Conservation (phyloP, 2,113 vertebrate genomes). For the Prunella fulvescens region DNA sequence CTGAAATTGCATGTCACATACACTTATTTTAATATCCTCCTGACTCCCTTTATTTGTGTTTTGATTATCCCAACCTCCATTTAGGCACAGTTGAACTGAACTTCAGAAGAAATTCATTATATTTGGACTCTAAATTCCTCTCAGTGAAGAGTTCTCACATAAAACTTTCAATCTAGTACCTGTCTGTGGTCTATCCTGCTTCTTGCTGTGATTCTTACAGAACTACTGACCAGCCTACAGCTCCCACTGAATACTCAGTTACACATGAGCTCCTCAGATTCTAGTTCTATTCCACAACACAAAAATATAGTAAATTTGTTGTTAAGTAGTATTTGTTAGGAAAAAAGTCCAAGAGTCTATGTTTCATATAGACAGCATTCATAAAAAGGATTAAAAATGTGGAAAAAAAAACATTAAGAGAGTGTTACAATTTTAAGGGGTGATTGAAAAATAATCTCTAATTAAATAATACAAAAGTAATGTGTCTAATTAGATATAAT, state of each 20-base stretch:
- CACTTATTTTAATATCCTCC: background rate
- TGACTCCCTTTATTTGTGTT: background rate
- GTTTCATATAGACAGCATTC: background rate
- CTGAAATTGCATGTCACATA: background rate
- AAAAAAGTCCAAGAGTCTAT: background rate
- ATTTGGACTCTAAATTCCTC: background rate
- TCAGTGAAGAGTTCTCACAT: background rate
- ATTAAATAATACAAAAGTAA: slow-evolving; percentile 3
- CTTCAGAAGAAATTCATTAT: background rate
- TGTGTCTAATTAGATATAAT: slow-evolving; percentile 27
- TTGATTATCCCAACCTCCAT: background rate
- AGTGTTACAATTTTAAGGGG: background rate
- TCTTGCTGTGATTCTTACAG: background rate
- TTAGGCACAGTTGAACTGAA: background rate
- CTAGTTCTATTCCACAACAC: background rate
- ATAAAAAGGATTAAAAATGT: background rate
- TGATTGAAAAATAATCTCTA: slow-evolving; percentile 7
- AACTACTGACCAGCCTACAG: background rate
- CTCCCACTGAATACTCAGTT: background rate
- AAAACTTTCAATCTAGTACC: background rate
- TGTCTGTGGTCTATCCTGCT: background rate
- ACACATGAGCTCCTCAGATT: background rate
- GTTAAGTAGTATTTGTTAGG: background rate
- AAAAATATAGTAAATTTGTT: background rate
- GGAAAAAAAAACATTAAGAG: background rate